These are phyloP conservation scores for Channa striata DNA, from an alignment of 2,797 vertebrate genomes.

Conservation along the genomic window DNA sequence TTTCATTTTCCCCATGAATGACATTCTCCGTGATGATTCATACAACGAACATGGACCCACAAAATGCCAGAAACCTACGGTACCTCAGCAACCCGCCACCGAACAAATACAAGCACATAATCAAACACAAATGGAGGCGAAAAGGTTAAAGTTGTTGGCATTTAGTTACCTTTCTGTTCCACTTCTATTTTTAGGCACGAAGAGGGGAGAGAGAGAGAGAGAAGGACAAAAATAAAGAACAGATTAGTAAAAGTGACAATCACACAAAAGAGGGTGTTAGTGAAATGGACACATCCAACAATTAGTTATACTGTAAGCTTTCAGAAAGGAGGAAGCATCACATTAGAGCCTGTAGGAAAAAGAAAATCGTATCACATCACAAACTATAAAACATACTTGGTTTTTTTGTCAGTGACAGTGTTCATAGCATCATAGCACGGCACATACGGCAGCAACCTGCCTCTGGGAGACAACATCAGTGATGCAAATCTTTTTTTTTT, in stretches of 20 bases:
- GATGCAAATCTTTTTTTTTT: too few species aligned
- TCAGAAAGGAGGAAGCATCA: constrained; percentile 2
- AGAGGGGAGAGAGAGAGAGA: constrained; percentile 68
- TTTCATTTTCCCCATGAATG: constrained; percentile 71
- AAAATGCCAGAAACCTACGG: constrained; percentile 24
- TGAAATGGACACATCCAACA: constrained; percentile 50
- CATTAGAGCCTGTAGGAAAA: constrained; percentile 63
- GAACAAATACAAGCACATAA: constrained; percentile 28
- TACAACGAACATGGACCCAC: constrained; percentile 14
- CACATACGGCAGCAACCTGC: too few species aligned
- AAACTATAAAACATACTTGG: constrained; percentile 17
- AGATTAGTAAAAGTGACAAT: constrained; percentile 74
- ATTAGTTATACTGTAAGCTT: constrained; percentile 34
- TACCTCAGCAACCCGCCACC: constrained; percentile 64
- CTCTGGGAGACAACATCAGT: too few species aligned
- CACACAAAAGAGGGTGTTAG: constrained; percentile 64
- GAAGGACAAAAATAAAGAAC: constrained; percentile 74
- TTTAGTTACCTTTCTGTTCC: constrained; percentile 99
- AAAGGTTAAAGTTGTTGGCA: constrained; percentile 83
- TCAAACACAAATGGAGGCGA: constrained; percentile 54
- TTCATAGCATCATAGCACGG: too few species aligned
- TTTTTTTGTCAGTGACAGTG: constrained; percentile 2
- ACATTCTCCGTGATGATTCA: constrained; percentile 49
- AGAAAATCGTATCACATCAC: constrained; percentile 47
- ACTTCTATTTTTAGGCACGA: constrained; percentile 97